Evolutionary conservation across 2,113 vertebrate genomes (phyloP).

Genomic region (Lota lota): DNA sequence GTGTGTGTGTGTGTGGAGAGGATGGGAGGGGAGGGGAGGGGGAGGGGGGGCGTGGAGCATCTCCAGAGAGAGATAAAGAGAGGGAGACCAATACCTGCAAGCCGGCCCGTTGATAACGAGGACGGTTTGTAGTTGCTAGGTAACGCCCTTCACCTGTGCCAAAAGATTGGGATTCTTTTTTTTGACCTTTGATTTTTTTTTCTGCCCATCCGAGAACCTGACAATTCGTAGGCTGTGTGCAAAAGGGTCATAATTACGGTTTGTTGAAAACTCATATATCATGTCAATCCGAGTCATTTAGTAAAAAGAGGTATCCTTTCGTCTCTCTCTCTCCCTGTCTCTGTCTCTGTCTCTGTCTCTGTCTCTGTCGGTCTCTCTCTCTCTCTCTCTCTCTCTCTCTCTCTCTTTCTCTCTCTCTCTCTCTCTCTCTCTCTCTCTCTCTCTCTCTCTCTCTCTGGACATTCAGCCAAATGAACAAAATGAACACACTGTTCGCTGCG

Average conservation of each 20-base stretch:
- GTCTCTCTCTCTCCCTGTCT: conserved; percentile 30
- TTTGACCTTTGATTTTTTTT: conserved; percentile 28
- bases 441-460: conserved; percentile 47
- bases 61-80: conserved; percentile 52
- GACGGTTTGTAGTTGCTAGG: conserved; percentile 50
- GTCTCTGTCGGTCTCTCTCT: conserved; percentile 30
- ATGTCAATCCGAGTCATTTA: conserved; percentile 51
- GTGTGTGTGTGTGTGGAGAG: conserved; percentile 59
- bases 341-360: conserved; percentile 32
- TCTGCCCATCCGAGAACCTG: conserved; percentile 31
- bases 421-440: conserved; percentile 36
- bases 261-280: conserved; percentile 72
- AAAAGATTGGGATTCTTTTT: no score
- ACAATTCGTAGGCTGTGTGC: conserved; percentile 43
- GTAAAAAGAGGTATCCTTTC: conserved; percentile 42
- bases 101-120: conserved; percentile 48
- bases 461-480: conserved; percentile 42
- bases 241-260: conserved; percentile 62
- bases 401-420: conserved; percentile 31
- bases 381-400: conserved; percentile 31
- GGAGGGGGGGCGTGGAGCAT: conserved; percentile 48
- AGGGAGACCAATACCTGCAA: conserved; percentile 51
- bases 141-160: conserved; percentile 55
- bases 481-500: conserved; percentile 41
- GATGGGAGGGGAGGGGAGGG: no score